Percentiles rank a stretch among this genome's conserved stretches.
Conservation (phyloP, 2,888 invertebrate genomes). For the Drosophila nr. perissopoda region DNA sequence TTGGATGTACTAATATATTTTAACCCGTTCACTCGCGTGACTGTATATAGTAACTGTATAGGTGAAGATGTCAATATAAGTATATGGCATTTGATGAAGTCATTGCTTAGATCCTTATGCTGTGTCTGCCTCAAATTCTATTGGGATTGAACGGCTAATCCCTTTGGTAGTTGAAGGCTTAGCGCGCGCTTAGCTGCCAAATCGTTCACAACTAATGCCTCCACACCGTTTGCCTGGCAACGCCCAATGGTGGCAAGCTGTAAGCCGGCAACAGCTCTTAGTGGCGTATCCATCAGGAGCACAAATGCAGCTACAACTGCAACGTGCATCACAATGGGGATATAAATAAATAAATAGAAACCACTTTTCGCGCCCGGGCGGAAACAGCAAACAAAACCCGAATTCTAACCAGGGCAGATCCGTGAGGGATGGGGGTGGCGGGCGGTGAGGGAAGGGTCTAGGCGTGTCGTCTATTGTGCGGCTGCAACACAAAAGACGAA, state of each 20-base stretch:
- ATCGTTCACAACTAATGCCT: constrained; percentile 54
- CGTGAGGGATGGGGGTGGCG: rapidly evolving
- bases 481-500: constrained; percentile 49
- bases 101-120: background rate
- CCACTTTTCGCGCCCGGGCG: constrained; percentile 69
- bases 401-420: background rate
- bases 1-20: background rate
- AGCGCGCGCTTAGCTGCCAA: constrained; percentile 59
- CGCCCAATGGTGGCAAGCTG: constrained; percentile 15
- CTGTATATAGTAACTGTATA: background rate
- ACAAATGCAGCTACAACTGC: constrained; percentile 24
- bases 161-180: constrained; percentile 50
- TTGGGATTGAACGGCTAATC: constrained; percentile 48
- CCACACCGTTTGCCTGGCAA: background rate
- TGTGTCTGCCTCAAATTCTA: constrained; percentile 18
- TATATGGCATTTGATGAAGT: background rate
- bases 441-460: background rate
- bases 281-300: background rate
- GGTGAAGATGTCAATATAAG: background rate
- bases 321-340: constrained; percentile 61
- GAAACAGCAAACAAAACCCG: constrained; percentile 60
- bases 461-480: constrained; percentile 41
- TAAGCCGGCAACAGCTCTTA: constrained; percentile 7
- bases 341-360: constrained; percentile 77
- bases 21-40: background rate